phyloP scores from a whole-genome alignment of 2,113 vertebrate species.

The Notiomystis cincta region DNA sequence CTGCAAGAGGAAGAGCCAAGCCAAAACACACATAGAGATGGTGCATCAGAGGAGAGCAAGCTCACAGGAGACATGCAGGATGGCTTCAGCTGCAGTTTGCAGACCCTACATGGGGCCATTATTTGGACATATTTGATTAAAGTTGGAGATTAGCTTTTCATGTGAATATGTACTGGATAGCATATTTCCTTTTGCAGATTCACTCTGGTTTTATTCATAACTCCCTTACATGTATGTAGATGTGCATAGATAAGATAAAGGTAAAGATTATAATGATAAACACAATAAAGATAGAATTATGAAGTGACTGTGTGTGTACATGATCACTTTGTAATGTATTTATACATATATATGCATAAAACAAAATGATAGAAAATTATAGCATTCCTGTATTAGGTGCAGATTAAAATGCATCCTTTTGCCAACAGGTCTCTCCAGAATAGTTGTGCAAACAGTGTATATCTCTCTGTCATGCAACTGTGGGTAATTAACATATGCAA shows the following conservation, averaged over 20 bases:
- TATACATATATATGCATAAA: background rate
- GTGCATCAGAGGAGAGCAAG: background rate
- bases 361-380: conserved; percentile 31
- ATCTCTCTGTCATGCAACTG: conserved; percentile 67
- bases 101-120: background rate
- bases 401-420: conserved; percentile 65
- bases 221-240: background rate
- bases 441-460: conserved; percentile 55
- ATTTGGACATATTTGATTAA: background rate
- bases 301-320: background rate
- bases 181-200: background rate
- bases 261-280: background rate
- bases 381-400: background rate
- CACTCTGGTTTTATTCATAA: background rate
- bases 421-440: conserved; percentile 70
- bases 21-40: rapidly evolving
- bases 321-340: background rate
- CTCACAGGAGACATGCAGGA: background rate
- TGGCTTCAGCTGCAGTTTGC: background rate
- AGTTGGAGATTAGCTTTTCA: background rate
- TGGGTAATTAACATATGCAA: conserved; percentile 81
- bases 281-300: background rate
- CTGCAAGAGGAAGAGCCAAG: background rate
- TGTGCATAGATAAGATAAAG: background rate
- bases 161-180: background rate